Evolutionary conservation across 1,140 invertebrate species (phyloP).

Genomic region (Euwallacea similis): DNA sequence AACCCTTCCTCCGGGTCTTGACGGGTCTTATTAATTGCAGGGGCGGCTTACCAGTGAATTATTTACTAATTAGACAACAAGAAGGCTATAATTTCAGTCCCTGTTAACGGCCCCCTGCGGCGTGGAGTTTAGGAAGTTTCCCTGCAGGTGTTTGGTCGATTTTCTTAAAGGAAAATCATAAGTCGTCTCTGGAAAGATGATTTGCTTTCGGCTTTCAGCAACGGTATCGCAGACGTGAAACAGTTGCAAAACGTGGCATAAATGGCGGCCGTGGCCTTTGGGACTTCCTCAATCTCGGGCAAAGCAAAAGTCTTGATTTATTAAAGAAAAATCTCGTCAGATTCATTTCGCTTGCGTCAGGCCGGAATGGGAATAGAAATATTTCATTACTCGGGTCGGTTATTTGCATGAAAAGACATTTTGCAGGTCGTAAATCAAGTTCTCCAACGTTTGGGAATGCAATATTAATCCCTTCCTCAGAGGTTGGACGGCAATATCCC

Average conservation of each 20-base stretch:
- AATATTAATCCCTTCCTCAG: background rate
- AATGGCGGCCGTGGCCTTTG: background rate
- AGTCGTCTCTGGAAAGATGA: background rate
- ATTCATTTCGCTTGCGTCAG: background rate
- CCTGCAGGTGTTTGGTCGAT: background rate
- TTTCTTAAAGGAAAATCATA: background rate
- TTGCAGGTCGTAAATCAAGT: background rate
- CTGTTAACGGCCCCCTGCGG: conserved; percentile 41
- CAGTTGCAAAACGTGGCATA: background rate
- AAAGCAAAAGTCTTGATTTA: conserved; percentile 5
- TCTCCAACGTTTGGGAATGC: background rate
- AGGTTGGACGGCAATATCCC: no score
- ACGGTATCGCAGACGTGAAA: background rate
- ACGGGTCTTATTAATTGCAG: conserved; percentile 52
- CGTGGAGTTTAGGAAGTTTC: background rate
- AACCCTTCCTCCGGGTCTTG: conserved; percentile 36
- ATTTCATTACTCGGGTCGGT: background rate
- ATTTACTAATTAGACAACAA: conserved; percentile 55
- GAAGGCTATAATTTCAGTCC: conserved; percentile 49
- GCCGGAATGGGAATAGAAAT: background rate
- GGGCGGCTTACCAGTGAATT: conserved; percentile 54
- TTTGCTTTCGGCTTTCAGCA: background rate
- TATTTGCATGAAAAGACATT: background rate
- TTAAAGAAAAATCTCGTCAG: background rate
- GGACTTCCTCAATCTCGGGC: background rate